These are phyloP conservation scores for Climacteris rufus DNA, from an alignment of 2,113 vertebrate genomes.

Conservation along the genomic window DNA sequence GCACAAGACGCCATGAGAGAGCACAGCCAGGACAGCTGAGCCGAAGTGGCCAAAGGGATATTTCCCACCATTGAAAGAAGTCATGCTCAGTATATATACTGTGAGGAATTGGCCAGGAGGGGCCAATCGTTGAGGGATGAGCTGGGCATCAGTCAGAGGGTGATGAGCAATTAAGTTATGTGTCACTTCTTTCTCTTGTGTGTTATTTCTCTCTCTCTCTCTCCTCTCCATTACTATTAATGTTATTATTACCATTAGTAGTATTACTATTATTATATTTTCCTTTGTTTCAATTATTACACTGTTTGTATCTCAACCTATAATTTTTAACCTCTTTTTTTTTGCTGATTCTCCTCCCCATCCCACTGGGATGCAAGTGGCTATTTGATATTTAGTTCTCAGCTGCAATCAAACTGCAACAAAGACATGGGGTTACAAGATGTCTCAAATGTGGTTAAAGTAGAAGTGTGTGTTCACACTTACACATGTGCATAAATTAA, in stretches of 20 bases:
- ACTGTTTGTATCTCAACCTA: fast-evolving
- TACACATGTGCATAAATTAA: background rate
- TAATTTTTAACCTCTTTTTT: background rate
- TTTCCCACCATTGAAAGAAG: background rate
- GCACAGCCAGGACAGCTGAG: background rate
- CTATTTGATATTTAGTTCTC: background rate
- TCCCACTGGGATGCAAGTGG: background rate
- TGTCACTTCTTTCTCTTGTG: background rate
- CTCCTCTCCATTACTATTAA: background rate
- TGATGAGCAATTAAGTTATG: background rate
- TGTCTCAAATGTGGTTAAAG: background rate
- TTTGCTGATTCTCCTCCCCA: background rate
- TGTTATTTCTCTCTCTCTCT: background rate
- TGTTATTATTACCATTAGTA: background rate
- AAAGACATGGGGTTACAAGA: background rate
- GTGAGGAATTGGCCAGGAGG: background rate
- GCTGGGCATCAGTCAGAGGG: background rate
- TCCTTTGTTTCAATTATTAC: background rate
- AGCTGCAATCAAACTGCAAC: background rate
- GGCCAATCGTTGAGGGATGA: background rate
- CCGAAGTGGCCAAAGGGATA: background rate
- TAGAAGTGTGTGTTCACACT: background rate
- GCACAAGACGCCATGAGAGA: background rate
- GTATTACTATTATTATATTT: background rate
- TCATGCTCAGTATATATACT: background rate